Percentiles rank a stretch among this genome's conserved stretches.
These are phyloP conservation scores for Eolophus roseicapilla DNA, from an alignment of 2,113 vertebrate genomes.

Conservation along the genomic window DNA sequence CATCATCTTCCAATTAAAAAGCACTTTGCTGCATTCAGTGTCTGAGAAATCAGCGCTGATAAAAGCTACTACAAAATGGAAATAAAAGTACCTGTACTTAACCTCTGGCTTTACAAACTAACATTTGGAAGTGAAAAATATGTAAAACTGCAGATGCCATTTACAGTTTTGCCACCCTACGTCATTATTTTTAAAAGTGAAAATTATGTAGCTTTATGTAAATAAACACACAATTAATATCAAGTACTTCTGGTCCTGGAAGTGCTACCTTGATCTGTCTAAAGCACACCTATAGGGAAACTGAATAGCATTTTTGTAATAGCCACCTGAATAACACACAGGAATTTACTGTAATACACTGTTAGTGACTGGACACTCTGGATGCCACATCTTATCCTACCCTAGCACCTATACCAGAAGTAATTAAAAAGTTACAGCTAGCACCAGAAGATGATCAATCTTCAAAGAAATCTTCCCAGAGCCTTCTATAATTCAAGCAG, in stretches of 20 bases:
- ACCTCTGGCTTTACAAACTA: background rate
- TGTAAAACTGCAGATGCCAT: background rate
- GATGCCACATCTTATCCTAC: background rate
- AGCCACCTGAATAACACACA: background rate
- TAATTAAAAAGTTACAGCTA: background rate
- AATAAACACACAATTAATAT: background rate
- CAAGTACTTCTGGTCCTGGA: background rate
- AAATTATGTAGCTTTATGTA: background rate
- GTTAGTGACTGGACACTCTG: background rate
- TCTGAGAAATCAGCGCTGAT: background rate
- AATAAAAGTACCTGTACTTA: background rate
- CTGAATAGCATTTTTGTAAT: background rate
- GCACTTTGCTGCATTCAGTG: background rate
- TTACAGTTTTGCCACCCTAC: background rate
- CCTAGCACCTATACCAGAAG: background rate
- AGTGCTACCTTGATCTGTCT: background rate
- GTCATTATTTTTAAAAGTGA: background rate
- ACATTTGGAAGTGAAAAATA: background rate
- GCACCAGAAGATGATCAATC: background rate
- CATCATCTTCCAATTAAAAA: background rate
- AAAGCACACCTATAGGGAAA: background rate
- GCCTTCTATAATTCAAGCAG: background rate
- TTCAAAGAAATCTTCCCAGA: background rate
- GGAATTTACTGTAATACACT: background rate
- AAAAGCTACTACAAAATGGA: background rate